These are phyloP conservation scores for Rotaria magnacalcarata DNA, from an alignment of 2,888 invertebrate genomes.

Conservation along the genomic window DNA sequence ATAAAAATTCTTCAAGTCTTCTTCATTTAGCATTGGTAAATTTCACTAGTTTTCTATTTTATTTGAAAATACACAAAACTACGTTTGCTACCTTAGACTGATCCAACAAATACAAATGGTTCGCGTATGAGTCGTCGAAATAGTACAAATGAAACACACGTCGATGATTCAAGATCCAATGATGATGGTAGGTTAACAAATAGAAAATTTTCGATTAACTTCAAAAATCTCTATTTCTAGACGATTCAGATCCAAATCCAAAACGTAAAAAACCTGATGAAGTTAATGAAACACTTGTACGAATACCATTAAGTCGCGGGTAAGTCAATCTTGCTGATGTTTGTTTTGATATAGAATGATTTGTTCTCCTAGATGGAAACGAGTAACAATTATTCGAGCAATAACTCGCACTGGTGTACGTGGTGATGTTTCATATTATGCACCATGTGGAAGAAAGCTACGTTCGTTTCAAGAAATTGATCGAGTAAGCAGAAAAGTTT, in stretches of 20 bases:
- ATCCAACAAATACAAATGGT: constrained; percentile 19
- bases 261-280: constrained; percentile 8
- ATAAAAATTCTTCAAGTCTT: constrained; percentile 6
- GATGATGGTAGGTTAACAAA: neutral
- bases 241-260: constrained; percentile 25
- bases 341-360: neutral
- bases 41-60: neutral
- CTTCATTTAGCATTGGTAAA: constrained; percentile 20
- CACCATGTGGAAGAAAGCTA: constrained; percentile 67
- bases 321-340: neutral
- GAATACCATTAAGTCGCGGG: constrained; percentile 16
- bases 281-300: constrained; percentile 32
- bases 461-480: constrained; percentile 66
- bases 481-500: constrained; percentile 49
- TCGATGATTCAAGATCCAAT: constrained; percentile 23
- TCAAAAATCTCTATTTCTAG: neutral
- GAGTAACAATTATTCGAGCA: constrained; percentile 40
- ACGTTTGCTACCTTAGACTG: neutral
- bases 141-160: neutral
- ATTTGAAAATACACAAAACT: no score
- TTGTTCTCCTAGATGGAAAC: constrained; percentile 31
- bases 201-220: no score
- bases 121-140: neutral
- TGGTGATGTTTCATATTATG: constrained; percentile 85
- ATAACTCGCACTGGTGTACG: constrained; percentile 66